phyloP scores from a whole-genome alignment of 1,140 invertebrate genomes.

The Drosophila guanche region DNA sequence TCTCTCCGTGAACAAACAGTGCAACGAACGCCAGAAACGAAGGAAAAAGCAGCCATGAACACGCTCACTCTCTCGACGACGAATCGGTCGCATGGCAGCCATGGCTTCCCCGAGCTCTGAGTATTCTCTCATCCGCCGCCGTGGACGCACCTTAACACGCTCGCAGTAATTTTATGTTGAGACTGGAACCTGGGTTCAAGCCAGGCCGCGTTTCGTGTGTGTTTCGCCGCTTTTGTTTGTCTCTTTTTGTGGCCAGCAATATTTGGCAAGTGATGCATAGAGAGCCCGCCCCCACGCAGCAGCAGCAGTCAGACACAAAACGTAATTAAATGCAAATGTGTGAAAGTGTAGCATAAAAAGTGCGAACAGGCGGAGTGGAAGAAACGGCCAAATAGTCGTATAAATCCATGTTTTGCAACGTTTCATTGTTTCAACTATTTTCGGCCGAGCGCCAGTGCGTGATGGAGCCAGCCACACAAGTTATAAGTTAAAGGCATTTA shows the following conservation, averaged over 20 bases:
- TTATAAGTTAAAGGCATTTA: constrained; percentile 2
- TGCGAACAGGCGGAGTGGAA: constrained; percentile 5
- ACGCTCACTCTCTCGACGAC: not conserved
- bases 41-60: not conserved
- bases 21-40: constrained; percentile 28
- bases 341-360: constrained; percentile 61
- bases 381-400: not conserved
- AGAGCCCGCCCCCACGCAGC: constrained; percentile 10
- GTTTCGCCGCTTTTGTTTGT: constrained; percentile 42
- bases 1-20: constrained; percentile 23
- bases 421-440: too few relatives aligned
- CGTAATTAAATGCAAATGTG: constrained; percentile 77
- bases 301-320: constrained; percentile 55
- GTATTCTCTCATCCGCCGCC: constrained; percentile 40
- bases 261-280: constrained; percentile 69
- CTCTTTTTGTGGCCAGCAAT: constrained; percentile 45
- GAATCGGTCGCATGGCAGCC: not conserved
- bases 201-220: constrained; percentile 52
- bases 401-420: too few relatives aligned
- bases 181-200: constrained; percentile 19
- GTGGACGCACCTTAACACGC: constrained; percentile 44
- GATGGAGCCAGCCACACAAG: too few relatives aligned
- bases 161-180: constrained; percentile 13
- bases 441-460: too few relatives aligned
- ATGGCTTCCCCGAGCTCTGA: constrained; percentile 19